These are phyloP conservation scores for Cryptoprocta ferox DNA, from an alignment of 2,797 vertebrate genomes.

Conservation along the genomic window DNA sequence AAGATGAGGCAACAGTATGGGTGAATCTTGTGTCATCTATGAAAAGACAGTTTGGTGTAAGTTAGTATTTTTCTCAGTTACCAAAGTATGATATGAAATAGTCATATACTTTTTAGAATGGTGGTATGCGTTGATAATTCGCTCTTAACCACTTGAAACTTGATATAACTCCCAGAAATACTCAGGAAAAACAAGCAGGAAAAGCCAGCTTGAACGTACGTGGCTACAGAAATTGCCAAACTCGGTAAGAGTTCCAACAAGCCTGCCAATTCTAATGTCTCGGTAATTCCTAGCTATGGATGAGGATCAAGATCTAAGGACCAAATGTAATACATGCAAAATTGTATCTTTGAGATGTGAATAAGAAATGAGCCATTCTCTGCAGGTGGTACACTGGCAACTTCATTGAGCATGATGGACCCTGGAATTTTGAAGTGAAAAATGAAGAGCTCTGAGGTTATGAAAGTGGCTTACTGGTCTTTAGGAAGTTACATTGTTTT, in stretches of 20 bases:
- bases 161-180: neutral
- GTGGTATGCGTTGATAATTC: neutral
- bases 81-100: neutral
- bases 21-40: neutral
- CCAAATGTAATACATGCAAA: neutral
- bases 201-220: neutral
- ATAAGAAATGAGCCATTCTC: neutral
- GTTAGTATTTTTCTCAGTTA: neutral
- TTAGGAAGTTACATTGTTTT: conserved; percentile 3
- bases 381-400: neutral
- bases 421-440: neutral
- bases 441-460: neutral
- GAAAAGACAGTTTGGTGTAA: neutral
- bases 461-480: neutral
- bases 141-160: neutral
- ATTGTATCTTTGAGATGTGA: neutral
- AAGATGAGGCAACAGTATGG: neutral
- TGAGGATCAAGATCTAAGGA: neutral
- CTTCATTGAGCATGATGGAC: neutral
- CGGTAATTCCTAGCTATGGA: neutral
- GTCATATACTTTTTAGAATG: neutral
- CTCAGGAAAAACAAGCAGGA: neutral
- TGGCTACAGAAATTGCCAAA: neutral
- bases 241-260: neutral
- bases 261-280: neutral